Base-by-base conservation (phyloP, 1,140 invertebrate species). In the Diorhabda elongata region DNA sequence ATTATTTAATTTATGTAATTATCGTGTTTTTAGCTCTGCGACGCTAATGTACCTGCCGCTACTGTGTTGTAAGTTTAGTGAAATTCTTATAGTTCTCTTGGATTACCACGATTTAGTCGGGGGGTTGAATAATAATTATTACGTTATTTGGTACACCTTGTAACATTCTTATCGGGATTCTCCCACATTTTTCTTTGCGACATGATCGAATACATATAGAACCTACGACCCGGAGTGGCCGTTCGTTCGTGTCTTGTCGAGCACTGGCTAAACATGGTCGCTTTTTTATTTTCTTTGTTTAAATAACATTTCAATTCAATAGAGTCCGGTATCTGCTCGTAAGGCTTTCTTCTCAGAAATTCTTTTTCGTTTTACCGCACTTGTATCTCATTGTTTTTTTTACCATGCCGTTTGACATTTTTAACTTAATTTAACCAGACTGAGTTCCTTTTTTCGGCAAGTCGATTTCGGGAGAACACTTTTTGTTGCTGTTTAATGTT, bases 391-490 rank as follows among this genome's bases (percentile, higher is more conserved):
- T 64, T 64, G 26, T n/a, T 6, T 58, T 44, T 65, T 65, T 65
- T 65, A 52, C 9, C 47, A n/a, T 8, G 47, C 64, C 64, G 47
- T 44, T 57, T 65, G 64, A 65, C 64, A 65, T 65, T 65, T 65
- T 58, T 58, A 65, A 65, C 64, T 65, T 65, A 65, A 65, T 65
- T 65, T 65, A 65, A 65, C 64, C 26, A 57, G 47, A 65, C n/a
- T 41, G n/a, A 26, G 64, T 58, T 57, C 47, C 47, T 63, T 65
- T 42, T 26, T 57, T 7, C 64, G 42, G 47, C 64, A 8, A 7
- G 64, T 2, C 26, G 26, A 43, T 8, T 61, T 61, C 62, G 42
- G n/a, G 42, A 52, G 47, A 47, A 64, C 6, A 64, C 57, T 58
- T 65, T 52, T 52, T 52, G 47, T 52, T 52, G 47, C 47, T 4